Base-by-base conservation (phyloP, 2,888 invertebrate species). In the Crioceris asparagi region DNA sequence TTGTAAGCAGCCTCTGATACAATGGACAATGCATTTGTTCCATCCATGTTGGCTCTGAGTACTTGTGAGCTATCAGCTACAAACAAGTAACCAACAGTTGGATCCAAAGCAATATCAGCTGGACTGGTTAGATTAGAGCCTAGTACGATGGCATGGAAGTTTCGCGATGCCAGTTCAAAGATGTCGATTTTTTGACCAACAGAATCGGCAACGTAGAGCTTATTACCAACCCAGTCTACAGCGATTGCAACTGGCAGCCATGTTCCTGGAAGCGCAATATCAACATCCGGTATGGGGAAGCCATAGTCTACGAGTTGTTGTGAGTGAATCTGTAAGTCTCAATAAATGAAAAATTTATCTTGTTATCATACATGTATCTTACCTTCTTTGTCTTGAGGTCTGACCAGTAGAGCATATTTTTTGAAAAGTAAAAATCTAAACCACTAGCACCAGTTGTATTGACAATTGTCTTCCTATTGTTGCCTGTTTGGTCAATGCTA, bases 221-320 rank as follows among this genome's bases (percentile, higher is more conserved):
- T 96, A 61, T 92, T 85, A 0, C 92, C 92, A 29, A 97, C 79
- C 92, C 96, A 98, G 67, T 97, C 97, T 11, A 96, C 84, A 6
- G 97, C 94, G 33, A 97, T 62, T 0, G 91, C 83, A 0, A 87
- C 83, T 0, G 92, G 92, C 0, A 85, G 75, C 90, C 91, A 91
- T 1, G 86, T 84, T 0, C 86, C 87, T 0, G 87, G 79, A 18
- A 86, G 67, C 0, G 78, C 70, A 46, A 88, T 79, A 54, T 85
- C 85, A 5, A 67, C 63, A 43, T 74, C 75, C 11, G 67, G 60
- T 46, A 68, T 70, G 21, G 58, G 52, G n/a, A 61, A 51, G 25
- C 69, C 69, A 2, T 63, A 59, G 44, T 50, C 54, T 39, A 62
- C 66, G 43, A 77, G 59, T 44, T 67, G 70, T 54, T 76, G 76